These are phyloP conservation scores for Vidua chalybeata DNA, from an alignment of 2,113 vertebrate species.

Conservation along the genomic window DNA sequence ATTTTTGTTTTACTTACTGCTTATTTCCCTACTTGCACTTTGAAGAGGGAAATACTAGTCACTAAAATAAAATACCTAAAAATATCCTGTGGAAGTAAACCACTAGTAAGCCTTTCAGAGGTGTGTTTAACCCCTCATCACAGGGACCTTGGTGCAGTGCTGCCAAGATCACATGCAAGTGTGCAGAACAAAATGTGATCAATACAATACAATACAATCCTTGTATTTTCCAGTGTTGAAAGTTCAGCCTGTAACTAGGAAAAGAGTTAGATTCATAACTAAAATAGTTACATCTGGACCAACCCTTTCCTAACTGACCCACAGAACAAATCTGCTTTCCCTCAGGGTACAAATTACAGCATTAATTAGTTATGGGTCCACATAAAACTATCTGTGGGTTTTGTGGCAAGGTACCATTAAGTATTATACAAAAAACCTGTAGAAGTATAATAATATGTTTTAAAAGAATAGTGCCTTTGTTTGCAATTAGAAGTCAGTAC, in stretches of 20 bases:
- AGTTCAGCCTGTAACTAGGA: background rate
- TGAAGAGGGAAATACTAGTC: background rate
- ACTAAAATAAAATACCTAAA: background rate
- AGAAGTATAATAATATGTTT: background rate
- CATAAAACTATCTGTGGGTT: background rate
- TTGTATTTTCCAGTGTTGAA: background rate
- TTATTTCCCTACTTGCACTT: background rate
- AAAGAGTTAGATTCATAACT: background rate
- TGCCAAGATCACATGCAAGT: background rate
- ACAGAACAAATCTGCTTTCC: background rate
- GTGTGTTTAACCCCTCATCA: background rate
- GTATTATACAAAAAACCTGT: background rate
- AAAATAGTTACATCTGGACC: background rate
- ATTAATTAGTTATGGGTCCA: background rate
- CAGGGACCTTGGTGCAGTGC: background rate
- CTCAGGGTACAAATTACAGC: background rate
- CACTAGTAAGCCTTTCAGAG: background rate
- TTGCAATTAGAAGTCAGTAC: background rate
- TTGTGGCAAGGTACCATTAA: background rate
- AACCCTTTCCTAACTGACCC: background rate
- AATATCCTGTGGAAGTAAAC: background rate
- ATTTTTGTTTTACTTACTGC: background rate
- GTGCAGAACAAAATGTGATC: background rate
- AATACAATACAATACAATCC: background rate
- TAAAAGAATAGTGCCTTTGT: background rate